Base-by-base conservation (phyloP, 2,113 vertebrate genomes). In the Prionailurus bengalensis region DNA sequence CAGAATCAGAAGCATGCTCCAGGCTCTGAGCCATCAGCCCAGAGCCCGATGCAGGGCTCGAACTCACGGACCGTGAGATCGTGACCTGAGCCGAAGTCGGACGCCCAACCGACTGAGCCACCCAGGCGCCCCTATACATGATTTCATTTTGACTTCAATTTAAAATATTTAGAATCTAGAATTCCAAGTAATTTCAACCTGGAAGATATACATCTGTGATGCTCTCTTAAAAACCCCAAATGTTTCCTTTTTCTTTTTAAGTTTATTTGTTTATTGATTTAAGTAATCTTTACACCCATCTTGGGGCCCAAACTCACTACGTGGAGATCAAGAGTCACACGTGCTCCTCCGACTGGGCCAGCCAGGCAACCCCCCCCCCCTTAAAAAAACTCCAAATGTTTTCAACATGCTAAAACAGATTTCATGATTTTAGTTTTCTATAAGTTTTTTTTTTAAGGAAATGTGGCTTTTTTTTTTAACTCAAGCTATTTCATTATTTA, bases 151-250 rank as follows among this genome's bases (percentile, higher is more conserved):
- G 81, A 82, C 36, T 84, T 66, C 31, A 36, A 33, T 63, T 94
- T 51, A 92, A 94, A 82, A 96, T 86, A 83, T 79, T 96, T 95
- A 51, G 53, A 66, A 80, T 66, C 61, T 88, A 45, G 21, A 94
- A 86, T 78, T 48, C 16, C 36, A 78, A 94, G 51, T 85, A 89
- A 89, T 84, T 89, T 89, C 73, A 76, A 85, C 36, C 79, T 97
- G 48, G n/a, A 94, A 81, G 80, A 85, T 63, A 23, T 80, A 71
- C 73, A 87, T 89, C 65, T 96, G 39, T 95, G 63, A 88, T 79
- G 92, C 48, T 89, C 65, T 94, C 63, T 83, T 91, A 80, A 68
- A 92, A 88, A 74, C 27, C 42, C 14, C 23, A 74, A 97, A 93
- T 84, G 27, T 91, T 96, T 89, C 53, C 13, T 55, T 55, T 55